Evolutionary conservation across 2,888 invertebrate species (phyloP).

Genomic region (Epinotia demarniana): DNA sequence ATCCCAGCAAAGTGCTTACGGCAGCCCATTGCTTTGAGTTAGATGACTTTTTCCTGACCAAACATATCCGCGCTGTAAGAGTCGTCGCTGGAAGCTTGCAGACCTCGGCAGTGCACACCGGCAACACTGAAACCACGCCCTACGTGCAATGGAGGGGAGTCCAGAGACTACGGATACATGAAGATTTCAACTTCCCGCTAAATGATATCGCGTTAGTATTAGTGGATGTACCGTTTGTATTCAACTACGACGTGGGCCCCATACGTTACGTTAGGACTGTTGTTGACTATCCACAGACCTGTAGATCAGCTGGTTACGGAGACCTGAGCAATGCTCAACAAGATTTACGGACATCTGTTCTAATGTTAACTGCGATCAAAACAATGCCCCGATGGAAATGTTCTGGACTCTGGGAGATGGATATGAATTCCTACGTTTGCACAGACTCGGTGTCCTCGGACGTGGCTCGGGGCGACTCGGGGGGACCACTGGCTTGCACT

Average conservation of each 20-base stretch:
- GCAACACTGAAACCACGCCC: slow-evolving; percentile 51
- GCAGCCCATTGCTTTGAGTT: slow-evolving; percentile 75
- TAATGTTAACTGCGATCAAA: slow-evolving; percentile 60
- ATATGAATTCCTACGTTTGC: slow-evolving; percentile 64
- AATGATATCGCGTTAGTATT: slow-evolving; percentile 65
- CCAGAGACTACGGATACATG: slow-evolving; percentile 49
- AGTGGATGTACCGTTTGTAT: slow-evolving; percentile 55
- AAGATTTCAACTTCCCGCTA: slow-evolving; percentile 53
- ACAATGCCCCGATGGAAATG: slow-evolving; percentile 58
- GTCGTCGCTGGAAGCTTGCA: slow-evolving; percentile 62
- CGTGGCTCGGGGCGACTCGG: slow-evolving; percentile 68
- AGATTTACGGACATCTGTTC: slow-evolving; percentile 49
- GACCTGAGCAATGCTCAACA: slow-evolving; percentile 46
- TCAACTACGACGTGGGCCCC: slow-evolving; percentile 52
- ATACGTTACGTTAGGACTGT: slow-evolving; percentile 50
- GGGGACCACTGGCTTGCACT: slow-evolving; percentile 67
- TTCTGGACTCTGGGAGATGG: slow-evolving; percentile 63
- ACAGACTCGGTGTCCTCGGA: slow-evolving; percentile 58
- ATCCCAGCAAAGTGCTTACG: slow-evolving; percentile 57
- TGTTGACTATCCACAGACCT: slow-evolving; percentile 56
- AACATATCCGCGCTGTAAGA: slow-evolving; percentile 53
- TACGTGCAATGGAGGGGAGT: slow-evolving; percentile 55
- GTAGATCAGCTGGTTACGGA: slow-evolving; percentile 65
- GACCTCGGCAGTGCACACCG: slow-evolving; percentile 55
- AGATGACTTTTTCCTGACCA: slow-evolving; percentile 57